Evolutionary conservation across 2,888 invertebrate species (phyloP).

Genomic region (Caenorhabditis japonica): DNA sequence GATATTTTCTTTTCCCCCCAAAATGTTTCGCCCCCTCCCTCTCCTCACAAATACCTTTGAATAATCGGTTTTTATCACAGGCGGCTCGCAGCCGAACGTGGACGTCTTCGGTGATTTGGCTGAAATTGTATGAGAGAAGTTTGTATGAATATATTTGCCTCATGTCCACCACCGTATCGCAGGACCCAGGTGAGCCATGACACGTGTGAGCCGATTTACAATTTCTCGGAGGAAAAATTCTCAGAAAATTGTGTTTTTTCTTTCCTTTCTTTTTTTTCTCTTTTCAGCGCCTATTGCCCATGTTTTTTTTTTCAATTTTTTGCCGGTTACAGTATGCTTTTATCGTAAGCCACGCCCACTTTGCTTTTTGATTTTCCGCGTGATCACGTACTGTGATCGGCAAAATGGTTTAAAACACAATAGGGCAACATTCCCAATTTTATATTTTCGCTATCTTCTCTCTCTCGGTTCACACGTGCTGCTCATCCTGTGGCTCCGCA

Average conservation of each 20-base stretch:
- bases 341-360: too few relatives aligned
- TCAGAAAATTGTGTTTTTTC: constrained; percentile 1
- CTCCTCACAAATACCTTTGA: background rate
- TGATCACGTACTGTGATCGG: too few relatives aligned
- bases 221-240: background rate
- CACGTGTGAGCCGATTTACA: constrained; percentile 36
- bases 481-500: constrained; percentile 29
- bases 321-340: too few relatives aligned
- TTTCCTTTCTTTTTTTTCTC: background rate
- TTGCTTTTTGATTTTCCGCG: too few relatives aligned
- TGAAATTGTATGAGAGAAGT: constrained; percentile 46
- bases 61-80: constrained; percentile 49
- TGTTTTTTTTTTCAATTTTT: too few relatives aligned
- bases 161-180: constrained; percentile 17
- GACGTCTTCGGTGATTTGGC: constrained; percentile 44
- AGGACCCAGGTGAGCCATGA: constrained; percentile 44
- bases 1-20: too few relatives aligned
- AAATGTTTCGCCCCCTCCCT: constrained; percentile 9
- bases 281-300: constrained; percentile 8
- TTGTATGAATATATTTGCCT: constrained; percentile 12
- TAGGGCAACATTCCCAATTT: constrained; percentile 2
- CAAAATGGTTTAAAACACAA: too few relatives aligned
- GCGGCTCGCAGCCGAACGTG: constrained; percentile 47
- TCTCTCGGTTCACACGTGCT: constrained; percentile 38
- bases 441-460: background rate